phyloP scores from a whole-genome alignment of 2,113 vertebrate genomes.

The Ochotona princeps region DNA sequence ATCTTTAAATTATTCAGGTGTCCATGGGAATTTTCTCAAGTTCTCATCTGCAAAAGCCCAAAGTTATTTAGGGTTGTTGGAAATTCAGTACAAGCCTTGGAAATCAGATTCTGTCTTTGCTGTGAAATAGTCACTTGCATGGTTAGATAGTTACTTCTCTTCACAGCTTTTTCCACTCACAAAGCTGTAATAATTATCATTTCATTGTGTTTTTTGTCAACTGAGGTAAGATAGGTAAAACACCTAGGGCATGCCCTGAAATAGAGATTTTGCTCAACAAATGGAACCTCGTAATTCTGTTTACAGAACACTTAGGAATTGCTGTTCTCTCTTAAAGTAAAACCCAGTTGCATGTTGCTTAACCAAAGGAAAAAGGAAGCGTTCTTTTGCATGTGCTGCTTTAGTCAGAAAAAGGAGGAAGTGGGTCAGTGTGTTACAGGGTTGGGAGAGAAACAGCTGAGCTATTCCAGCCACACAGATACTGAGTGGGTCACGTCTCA shows the following conservation, averaged over 20 bases:
- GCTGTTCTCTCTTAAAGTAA: conserved; percentile 11
- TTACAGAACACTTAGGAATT: conserved; percentile 7
- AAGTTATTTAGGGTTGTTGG: neutral
- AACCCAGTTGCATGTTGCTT: conserved; percentile 42
- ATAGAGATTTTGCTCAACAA: neutral
- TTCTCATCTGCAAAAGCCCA: conserved; percentile 9
- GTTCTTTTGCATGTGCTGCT: conserved; percentile 4
- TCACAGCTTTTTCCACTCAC: neutral
- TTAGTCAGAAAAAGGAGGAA: conserved; percentile 70
- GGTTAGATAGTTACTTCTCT: neutral
- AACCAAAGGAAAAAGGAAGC: conserved; percentile 62
- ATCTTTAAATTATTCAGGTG: conserved; percentile 21
- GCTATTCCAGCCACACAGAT: neutral
- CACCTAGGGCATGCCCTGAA: neutral
- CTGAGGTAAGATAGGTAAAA: neutral
- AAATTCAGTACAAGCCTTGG: neutral
- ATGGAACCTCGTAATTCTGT: neutral
- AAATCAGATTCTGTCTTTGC: neutral
- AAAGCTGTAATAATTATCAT: neutral
- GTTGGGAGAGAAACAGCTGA: neutral
- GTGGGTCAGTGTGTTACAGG: neutral
- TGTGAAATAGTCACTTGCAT: neutral
- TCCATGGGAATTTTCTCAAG: conserved; percentile 5
- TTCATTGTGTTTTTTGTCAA: neutral
- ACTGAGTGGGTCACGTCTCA: neutral